Percentiles rank a stretch among this genome's conserved stretches.
These are phyloP conservation scores for Blera fallax DNA, from an alignment of 2,888 invertebrate species.

Conservation along the genomic window DNA sequence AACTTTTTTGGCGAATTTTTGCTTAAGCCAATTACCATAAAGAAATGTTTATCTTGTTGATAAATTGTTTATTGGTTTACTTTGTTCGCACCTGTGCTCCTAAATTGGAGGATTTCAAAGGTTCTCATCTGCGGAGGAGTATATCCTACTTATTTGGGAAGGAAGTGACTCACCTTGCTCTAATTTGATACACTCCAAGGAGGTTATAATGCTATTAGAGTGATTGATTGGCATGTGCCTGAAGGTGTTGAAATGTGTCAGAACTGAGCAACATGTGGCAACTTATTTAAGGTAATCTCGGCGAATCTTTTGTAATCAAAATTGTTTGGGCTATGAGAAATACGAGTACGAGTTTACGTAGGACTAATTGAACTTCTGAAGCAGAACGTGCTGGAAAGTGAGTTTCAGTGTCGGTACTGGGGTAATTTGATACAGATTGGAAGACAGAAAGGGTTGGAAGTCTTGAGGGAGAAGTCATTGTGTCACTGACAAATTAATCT, in stretches of 20 bases:
- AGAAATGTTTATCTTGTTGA: conserved; percentile 40
- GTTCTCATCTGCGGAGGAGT: not conserved
- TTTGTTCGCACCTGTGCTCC: conserved; percentile 36
- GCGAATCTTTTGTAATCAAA: not conserved
- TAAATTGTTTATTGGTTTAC: conserved; percentile 50
- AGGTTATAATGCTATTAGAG: conserved; percentile 23
- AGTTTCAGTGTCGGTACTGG: not conserved
- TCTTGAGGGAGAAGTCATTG: too few relatives aligned
- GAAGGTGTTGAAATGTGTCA: not conserved
- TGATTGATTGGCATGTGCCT: conserved; percentile 42
- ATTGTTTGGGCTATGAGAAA: not conserved
- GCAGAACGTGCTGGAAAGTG: too few relatives aligned
- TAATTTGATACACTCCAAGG: conserved; percentile 23
- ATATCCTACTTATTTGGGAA: not conserved
- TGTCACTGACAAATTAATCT: too few relatives aligned
- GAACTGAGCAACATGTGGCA: conserved; percentile 15
- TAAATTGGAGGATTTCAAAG: not conserved
- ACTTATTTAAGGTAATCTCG: not conserved
- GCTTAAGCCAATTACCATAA: conserved; percentile 42
- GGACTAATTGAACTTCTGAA: not conserved
- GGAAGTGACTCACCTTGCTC: not conserved
- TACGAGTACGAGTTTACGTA: too few relatives aligned
- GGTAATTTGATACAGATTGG: too few relatives aligned
- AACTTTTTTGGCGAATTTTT: not conserved
- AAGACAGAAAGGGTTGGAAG: too few relatives aligned